Evolutionary conservation across 2,888 invertebrate species (phyloP).

Genomic region (Teleogryllus oceanicus): DNA sequence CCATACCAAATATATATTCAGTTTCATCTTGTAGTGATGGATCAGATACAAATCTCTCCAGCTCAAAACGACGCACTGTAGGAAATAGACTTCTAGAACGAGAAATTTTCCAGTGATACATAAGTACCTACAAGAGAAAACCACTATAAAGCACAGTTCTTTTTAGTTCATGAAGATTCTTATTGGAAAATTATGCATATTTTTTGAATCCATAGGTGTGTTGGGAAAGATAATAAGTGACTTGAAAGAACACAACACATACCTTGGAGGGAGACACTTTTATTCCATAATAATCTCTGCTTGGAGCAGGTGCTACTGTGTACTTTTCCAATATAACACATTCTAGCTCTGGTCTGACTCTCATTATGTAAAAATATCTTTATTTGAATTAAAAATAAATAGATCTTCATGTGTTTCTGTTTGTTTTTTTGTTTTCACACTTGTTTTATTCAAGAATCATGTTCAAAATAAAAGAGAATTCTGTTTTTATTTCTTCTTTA

Average conservation of each 20-base stretch:
- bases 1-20: slow-evolving; percentile 41
- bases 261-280: slow-evolving; percentile 43
- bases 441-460: too few species aligned
- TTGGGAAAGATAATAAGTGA: too few species aligned
- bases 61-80: slow-evolving; percentile 37
- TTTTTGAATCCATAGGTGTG: too few species aligned
- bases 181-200: too few species aligned
- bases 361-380: slow-evolving; percentile 29
- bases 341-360: slow-evolving; percentile 30
- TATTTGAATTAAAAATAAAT: too few species aligned
- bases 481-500: too few species aligned
- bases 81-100: slow-evolving; percentile 44
- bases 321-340: slow-evolving; percentile 43
- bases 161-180: neutral
- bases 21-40: slow-evolving; percentile 42
- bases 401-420: neutral
- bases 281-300: slow-evolving; percentile 46
- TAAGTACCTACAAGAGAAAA: neutral
- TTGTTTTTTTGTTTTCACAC: neutral
- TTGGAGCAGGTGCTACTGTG: slow-evolving; percentile 45
- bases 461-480: too few species aligned
- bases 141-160: neutral
- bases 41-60: slow-evolving; percentile 42
- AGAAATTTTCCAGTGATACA: slow-evolving; percentile 44
- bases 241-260: slow-evolving; percentile 34